phyloP scores from a whole-genome alignment of 2,888 invertebrate species.

The Eristalis tenax region DNA sequence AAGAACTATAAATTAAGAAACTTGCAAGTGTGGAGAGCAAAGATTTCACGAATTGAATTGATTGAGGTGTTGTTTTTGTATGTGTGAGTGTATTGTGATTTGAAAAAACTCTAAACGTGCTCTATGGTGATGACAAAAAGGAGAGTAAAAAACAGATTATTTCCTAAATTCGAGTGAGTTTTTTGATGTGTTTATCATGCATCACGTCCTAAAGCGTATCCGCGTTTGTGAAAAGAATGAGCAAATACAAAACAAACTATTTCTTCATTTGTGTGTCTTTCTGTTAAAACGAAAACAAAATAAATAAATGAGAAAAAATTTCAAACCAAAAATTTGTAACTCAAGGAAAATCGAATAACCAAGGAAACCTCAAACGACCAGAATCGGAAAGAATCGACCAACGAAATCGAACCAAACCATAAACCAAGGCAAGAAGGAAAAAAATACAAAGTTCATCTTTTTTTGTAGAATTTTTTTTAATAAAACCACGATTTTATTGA shows the following conservation, averaged over 20 bases:
- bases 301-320: neutral
- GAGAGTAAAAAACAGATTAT: neutral
- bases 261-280: neutral
- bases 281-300: neutral
- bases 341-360: conserved; percentile 8
- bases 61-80: neutral
- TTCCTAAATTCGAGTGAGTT: conserved; percentile 37
- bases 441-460: conserved; percentile 68
- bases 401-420: conserved; percentile 66
- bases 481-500: conserved; percentile 77
- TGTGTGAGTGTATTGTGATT: neutral
- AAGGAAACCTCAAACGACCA: conserved; percentile 53
- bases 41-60: conserved; percentile 64
- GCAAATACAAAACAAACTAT: conserved; percentile 14
- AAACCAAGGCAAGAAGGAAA: conserved; percentile 53
- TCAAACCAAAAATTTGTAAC: neutral
- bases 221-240: conserved; percentile 7
- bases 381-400: conserved; percentile 54
- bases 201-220: conserved; percentile 16
- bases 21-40: neutral
- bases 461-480: conserved; percentile 73
- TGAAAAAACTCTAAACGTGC: conserved; percentile 30
- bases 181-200: conserved; percentile 33
- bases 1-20: conserved; percentile 1
- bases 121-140: conserved; percentile 31